Conservation (phyloP, 2,888 invertebrate species). For the Polymixis flavicincta region DNA sequence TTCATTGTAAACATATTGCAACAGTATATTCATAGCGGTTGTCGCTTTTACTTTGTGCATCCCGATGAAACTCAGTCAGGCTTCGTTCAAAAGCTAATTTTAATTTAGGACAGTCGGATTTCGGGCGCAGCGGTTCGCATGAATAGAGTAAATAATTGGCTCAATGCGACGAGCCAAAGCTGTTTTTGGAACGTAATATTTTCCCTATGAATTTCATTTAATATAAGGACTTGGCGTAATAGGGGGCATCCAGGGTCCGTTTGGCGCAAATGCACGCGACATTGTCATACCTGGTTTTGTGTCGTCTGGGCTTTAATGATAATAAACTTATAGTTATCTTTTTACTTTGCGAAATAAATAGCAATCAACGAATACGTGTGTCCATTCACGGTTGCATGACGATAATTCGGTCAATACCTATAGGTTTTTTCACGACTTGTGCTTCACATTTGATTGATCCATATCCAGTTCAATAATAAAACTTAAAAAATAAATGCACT, state of each 20-base stretch:
- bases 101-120: background rate
- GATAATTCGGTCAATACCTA: background rate
- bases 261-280: background rate
- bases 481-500: background rate
- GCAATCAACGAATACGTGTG: background rate
- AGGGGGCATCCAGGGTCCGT: background rate
- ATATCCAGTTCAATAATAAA: background rate
- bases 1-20: slow-evolving; percentile 42
- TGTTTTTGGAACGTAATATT: slow-evolving; percentile 6
- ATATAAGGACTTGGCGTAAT: slow-evolving; percentile 15
- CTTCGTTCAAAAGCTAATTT: slow-evolving; percentile 14
- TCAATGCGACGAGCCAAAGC: background rate
- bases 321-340: background rate
- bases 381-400: background rate
- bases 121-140: background rate
- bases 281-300: background rate
- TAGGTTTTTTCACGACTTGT: background rate
- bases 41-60: slow-evolving; percentile 28
- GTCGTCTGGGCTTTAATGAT: background rate
- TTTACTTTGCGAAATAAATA: slow-evolving; percentile 10
- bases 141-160: background rate
- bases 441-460: slow-evolving; percentile 2
- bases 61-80: slow-evolving; percentile 8
- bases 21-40: slow-evolving; percentile 15
- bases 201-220: slow-evolving; percentile 4